These are phyloP conservation scores for Caradrina clavipalpis DNA, from an alignment of 2,888 invertebrate genomes.

Conservation along the genomic window DNA sequence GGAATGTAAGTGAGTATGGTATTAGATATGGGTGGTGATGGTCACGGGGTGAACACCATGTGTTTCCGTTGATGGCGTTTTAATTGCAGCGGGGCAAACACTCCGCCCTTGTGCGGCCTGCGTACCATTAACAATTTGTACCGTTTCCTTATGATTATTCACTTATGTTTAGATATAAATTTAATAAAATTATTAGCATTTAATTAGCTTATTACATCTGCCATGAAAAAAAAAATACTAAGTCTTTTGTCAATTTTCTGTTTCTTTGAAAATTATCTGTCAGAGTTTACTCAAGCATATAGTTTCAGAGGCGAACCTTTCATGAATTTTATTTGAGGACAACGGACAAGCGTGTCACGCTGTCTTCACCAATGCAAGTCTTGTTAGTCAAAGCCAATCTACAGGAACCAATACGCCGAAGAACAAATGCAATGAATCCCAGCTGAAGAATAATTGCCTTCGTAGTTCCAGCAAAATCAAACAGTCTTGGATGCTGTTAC, in stretches of 20 bases:
- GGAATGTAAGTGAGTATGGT: slow-evolving; percentile 72
- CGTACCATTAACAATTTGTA: slow-evolving; percentile 50
- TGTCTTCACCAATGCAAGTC: background rate
- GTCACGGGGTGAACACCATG: slow-evolving; percentile 82
- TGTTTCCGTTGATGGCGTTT: slow-evolving; percentile 80
- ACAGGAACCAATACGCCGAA: too few species aligned
- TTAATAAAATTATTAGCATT: background rate
- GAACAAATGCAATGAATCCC: too few species aligned
- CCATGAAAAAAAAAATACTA: background rate
- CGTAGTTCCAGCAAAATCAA: too few species aligned
- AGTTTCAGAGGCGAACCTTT: background rate
- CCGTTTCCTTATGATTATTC: slow-evolving; percentile 12
- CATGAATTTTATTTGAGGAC: background rate
- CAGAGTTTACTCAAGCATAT: background rate
- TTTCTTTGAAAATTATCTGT: background rate
- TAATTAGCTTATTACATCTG: background rate
- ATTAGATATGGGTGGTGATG: slow-evolving; percentile 85
- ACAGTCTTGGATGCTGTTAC: too few species aligned
- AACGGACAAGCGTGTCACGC: background rate
- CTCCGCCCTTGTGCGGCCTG: slow-evolving; percentile 72
- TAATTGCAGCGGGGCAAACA: slow-evolving; percentile 83
- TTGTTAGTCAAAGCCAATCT: background rate
- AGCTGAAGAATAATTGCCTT: too few species aligned
- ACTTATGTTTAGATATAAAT: background rate
- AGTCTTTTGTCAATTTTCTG: background rate